Conservation (phyloP, 1,140 invertebrate genomes). For the Drosophila nigrodunni region DNA sequence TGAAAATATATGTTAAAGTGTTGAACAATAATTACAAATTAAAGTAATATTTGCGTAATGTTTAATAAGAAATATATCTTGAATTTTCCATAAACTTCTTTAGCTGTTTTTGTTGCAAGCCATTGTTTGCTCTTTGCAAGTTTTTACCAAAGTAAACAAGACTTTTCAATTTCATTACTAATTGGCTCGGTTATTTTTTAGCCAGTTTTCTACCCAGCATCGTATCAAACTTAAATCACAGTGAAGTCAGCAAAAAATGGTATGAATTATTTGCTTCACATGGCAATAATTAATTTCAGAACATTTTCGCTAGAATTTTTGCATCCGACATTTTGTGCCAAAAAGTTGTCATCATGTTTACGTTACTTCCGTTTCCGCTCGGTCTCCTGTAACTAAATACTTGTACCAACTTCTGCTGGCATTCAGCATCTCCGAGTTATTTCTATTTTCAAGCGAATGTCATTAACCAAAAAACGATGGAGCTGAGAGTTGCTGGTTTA, state of each 20-base stretch:
- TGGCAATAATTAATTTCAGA: conserved; percentile 68
- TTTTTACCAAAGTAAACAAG: conserved; percentile 4
- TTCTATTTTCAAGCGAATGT: conserved; percentile 55
- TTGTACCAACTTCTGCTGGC: conserved; percentile 51
- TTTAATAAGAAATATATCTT: too few species aligned
- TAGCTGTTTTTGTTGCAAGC: background rate
- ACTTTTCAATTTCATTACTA: conserved; percentile 18
- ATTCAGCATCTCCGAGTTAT: conserved; percentile 43
- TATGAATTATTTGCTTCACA: conserved; percentile 18
- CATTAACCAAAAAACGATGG: conserved; percentile 30
- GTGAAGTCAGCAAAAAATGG: background rate
- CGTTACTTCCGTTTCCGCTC: conserved; percentile 50
- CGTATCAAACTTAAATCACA: conserved; percentile 6
- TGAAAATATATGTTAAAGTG: background rate
- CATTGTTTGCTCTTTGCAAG: background rate
- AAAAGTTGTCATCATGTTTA: conserved; percentile 69
- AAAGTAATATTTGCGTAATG: too few species aligned
- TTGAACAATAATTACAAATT: too few species aligned
- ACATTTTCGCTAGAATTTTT: conserved; percentile 68
- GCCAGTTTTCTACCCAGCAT: background rate
- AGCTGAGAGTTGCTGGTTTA: conserved; percentile 1
- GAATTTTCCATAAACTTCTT: too few species aligned
- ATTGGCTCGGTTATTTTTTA: conserved; percentile 24
- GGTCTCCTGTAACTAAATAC: conserved; percentile 11
- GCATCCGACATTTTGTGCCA: conserved; percentile 55